These are phyloP conservation scores for Zootermopsis nevadensis DNA, from an alignment of 2,888 invertebrate genomes.

Conservation along the genomic window DNA sequence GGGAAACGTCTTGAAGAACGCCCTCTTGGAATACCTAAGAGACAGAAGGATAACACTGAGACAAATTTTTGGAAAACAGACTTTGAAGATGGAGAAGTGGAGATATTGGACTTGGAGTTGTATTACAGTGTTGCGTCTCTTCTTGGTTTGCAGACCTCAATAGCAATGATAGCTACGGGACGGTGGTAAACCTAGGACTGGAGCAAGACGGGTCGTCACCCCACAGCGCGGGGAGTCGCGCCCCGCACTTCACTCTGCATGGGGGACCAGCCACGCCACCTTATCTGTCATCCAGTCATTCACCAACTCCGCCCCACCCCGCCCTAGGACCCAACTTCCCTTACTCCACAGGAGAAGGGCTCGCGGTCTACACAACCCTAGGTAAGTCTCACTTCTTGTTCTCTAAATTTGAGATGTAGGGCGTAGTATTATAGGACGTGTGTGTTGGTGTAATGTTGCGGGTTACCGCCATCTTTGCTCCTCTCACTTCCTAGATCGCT, in stretches of 20 bases:
- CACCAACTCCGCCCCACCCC: constrained; percentile 66
- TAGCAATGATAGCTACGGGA: constrained; percentile 89
- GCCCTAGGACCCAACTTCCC: constrained; percentile 71
- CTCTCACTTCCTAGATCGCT: no score
- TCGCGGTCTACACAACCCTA: constrained; percentile 85
- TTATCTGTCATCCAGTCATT: constrained; percentile 72
- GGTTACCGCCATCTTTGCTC: no score
- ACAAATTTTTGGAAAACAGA: no score
- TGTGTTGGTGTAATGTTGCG: no score
- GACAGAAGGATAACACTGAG: no score
- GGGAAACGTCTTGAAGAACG: no score
- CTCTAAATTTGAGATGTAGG: no score
- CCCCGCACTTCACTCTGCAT: constrained; percentile 71
- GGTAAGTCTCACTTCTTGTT: constrained; percentile 66
- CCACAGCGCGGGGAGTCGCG: constrained; percentile 69
- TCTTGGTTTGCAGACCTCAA: constrained; percentile 78
- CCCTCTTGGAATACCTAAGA: no score
- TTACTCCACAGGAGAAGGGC: constrained; percentile 77
- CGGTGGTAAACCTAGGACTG: constrained; percentile 83
- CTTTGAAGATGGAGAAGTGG: no score
- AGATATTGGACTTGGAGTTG: no score
- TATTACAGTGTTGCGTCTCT: neutral
- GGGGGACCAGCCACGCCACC: constrained; percentile 78
- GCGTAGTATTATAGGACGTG: no score
- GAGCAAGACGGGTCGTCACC: constrained; percentile 80